Percentiles rank a stretch among this genome's conserved stretches.
These are phyloP conservation scores for Zoanthus gigantus DNA, from an alignment of 92 coral and sea anemone genomes.

Conservation along the genomic window DNA sequence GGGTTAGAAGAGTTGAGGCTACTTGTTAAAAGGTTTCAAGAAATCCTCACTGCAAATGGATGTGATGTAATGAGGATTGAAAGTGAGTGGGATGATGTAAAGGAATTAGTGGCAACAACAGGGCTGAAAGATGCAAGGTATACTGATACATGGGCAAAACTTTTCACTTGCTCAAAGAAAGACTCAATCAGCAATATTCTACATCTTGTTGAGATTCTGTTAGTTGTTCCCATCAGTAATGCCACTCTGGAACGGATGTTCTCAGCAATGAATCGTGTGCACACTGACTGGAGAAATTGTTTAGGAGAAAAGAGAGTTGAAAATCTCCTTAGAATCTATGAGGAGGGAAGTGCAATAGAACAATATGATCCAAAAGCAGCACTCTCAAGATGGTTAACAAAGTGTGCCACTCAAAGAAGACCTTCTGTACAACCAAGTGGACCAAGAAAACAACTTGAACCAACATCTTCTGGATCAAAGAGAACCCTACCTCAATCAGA, in stretches of 20 bases:
- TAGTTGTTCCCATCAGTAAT: neutral
- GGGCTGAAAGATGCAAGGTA: neutral
- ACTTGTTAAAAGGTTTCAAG: slow-evolving; percentile 35
- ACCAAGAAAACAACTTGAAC: neutral
- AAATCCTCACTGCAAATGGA: slow-evolving; percentile 50
- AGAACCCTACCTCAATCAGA: too few species aligned
- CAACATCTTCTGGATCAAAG: too few species aligned
- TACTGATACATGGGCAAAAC: neutral
- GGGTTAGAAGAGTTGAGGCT: slow-evolving; percentile 54
- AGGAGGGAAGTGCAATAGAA: neutral
- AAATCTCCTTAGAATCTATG: neutral
- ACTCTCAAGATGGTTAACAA: neutral
- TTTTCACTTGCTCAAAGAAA: neutral
- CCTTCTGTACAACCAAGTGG: neutral
- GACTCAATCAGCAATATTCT: neutral
- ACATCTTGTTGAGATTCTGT: neutral
- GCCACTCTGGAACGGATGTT: neutral
- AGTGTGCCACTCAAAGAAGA: neutral
- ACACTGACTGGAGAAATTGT: neutral
- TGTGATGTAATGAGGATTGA: slow-evolving; percentile 21
- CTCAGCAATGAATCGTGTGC: neutral
- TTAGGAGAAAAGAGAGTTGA: neutral
- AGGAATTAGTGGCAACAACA: slow-evolving; percentile 30
- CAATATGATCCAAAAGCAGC: neutral
- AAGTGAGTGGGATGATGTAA: slow-evolving; percentile 49